Conservation (phyloP, 92 coral and sea anemone genomes). For the Isaurus tuberculatus region DNA sequence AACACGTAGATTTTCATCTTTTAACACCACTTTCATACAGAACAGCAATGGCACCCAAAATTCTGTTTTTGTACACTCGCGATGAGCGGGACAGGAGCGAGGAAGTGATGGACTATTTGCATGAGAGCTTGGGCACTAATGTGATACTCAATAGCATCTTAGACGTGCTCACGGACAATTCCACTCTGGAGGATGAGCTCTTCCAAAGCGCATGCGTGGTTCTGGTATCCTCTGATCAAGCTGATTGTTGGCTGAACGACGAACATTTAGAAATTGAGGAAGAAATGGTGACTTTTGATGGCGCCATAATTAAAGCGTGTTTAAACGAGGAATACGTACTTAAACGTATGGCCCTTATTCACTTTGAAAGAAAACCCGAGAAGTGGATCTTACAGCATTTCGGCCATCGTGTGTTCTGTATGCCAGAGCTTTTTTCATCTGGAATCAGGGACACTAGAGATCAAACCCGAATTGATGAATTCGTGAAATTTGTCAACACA, state of each 20-base stretch:
- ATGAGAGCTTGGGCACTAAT: constrained; percentile 31
- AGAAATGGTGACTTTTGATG: constrained; percentile 27
- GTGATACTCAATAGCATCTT: constrained; percentile 45
- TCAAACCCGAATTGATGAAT: constrained; percentile 34
- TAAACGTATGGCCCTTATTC: constrained; percentile 32
- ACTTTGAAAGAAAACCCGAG: constrained; percentile 34
- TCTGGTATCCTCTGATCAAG: constrained; percentile 34
- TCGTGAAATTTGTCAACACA: constrained; percentile 35
- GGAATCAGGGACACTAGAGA: constrained; percentile 17
- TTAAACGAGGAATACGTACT: constrained; percentile 33
- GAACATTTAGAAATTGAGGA: constrained; percentile 30
- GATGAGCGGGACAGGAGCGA: constrained; percentile 49
- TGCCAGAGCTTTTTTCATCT: constrained; percentile 16
- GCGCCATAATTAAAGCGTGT: constrained; percentile 41
- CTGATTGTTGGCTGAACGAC: constrained; percentile 25
- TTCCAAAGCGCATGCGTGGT: constrained; percentile 49
- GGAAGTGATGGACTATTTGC: constrained; percentile 45
- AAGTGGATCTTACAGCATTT: constrained; percentile 45
- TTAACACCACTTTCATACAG: neutral
- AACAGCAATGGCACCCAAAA: constrained; percentile 21
- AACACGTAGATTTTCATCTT: neutral
- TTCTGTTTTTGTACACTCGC: constrained; percentile 40
- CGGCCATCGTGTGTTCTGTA: constrained; percentile 29
- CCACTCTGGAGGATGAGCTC: constrained; percentile 45
- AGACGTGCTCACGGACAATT: constrained; percentile 38